Conservation (phyloP, 2,113 vertebrate species). For the Eidolon helvum region DNA sequence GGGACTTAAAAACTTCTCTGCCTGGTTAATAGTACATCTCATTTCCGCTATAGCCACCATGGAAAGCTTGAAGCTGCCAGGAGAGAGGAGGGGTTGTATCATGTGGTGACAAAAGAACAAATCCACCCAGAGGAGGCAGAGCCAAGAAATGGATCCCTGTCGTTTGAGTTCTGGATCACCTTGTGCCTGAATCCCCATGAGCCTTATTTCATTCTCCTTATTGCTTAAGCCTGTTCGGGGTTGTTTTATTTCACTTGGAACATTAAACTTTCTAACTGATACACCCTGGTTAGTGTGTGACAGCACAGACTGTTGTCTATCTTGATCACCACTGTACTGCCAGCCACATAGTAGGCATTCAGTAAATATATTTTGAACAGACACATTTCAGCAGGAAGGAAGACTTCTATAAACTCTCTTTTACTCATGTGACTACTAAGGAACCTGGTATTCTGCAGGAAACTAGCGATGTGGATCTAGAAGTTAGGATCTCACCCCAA, state of each 20-base stretch:
- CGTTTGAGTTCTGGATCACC: constrained; percentile 6
- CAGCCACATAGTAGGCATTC: background rate
- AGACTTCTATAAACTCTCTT: background rate
- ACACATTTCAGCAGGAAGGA: background rate
- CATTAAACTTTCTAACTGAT: background rate
- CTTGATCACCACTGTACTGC: background rate
- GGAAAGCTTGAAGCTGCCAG: background rate
- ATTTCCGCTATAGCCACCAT: background rate
- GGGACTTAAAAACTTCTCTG: background rate
- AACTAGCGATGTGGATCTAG: background rate
- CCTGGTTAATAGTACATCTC: background rate
- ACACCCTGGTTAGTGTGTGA: background rate
- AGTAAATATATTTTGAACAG: background rate
- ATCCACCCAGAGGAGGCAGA: background rate
- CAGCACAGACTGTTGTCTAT: background rate
- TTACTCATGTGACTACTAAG: background rate
- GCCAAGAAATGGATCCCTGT: background rate
- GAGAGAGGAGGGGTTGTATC: background rate
- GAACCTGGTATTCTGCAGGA: background rate
- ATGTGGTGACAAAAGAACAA: background rate
- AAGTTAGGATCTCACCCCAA: background rate
- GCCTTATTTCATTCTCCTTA: background rate
- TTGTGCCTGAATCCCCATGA: background rate
- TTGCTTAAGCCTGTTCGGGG: background rate
- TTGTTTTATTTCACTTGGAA: constrained; percentile 27